Evolutionary conservation across 2,113 vertebrate species (phyloP).

Genomic region (Colistium nudipinnis): DNA sequence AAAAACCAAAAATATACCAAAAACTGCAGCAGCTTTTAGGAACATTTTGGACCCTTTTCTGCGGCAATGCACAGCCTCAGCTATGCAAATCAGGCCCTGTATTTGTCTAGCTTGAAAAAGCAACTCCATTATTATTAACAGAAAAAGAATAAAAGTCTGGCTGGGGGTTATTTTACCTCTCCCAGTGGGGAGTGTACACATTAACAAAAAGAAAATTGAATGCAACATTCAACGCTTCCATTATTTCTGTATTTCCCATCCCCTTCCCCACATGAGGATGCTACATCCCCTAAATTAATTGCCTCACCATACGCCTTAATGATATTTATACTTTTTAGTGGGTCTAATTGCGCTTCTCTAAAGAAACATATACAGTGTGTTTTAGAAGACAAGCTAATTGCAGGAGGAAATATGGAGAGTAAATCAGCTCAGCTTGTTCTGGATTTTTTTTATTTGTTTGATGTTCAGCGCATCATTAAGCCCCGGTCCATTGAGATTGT

Average conservation of each 20-base stretch:
- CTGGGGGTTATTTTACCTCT: constrained; percentile 83
- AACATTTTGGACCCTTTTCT: constrained; percentile 62
- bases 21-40: constrained; percentile 61
- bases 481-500: constrained; percentile 66
- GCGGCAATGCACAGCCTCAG: constrained; percentile 51
- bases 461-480: constrained; percentile 77
- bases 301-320: constrained; percentile 79
- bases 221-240: constrained; percentile 51
- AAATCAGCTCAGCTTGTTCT: constrained; percentile 73
- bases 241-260: constrained; percentile 66
- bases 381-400: constrained; percentile 72
- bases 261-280: constrained; percentile 58
- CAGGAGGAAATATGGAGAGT: constrained; percentile 54
- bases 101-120: constrained; percentile 68
- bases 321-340: constrained; percentile 81
- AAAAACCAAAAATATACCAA: constrained; percentile 53
- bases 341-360: constrained; percentile 76
- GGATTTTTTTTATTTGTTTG: constrained; percentile 44
- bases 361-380: constrained; percentile 66
- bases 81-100: constrained; percentile 76
- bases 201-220: constrained; percentile 76
- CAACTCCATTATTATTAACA: constrained; percentile 80
- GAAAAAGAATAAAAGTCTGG: constrained; percentile 72
- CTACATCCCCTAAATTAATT: constrained; percentile 81
- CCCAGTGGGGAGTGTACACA: constrained; percentile 75